These are phyloP conservation scores for Natator depressus DNA, from an alignment of 2,113 vertebrate species.

Conservation along the genomic window DNA sequence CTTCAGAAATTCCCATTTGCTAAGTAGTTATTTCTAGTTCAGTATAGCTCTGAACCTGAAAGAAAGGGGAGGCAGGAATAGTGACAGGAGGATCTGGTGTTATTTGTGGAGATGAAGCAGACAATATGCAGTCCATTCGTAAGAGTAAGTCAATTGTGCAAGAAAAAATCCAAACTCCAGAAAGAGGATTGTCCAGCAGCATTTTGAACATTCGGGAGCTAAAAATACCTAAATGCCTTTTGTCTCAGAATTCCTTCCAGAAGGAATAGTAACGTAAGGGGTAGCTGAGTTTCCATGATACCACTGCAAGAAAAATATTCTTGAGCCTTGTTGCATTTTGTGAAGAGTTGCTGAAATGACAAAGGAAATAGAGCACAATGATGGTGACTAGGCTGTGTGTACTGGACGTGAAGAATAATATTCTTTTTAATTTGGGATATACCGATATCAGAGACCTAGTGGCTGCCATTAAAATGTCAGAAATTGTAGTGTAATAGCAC, in stretches of 20 bases:
- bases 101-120: not conserved
- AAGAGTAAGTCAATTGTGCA: not conserved
- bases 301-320: not conserved
- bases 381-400: fast-evolving
- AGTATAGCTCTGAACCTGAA: not conserved
- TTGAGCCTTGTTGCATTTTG: not conserved
- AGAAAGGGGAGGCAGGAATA: not conserved
- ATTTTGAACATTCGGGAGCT: not conserved
- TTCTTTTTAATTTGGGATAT: not conserved
- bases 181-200: not conserved
- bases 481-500: not conserved
- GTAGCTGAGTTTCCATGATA: not conserved
- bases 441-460: not conserved
- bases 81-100: not conserved
- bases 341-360: not conserved
- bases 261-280: not conserved
- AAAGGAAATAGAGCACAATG: not conserved
- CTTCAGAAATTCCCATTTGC: not conserved
- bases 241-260: not conserved
- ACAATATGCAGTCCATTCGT: not conserved
- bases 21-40: not conserved
- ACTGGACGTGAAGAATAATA: not conserved
- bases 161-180: not conserved
- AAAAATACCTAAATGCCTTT: not conserved
- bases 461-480: not conserved